Percentiles rank a stretch among this genome's conserved stretches.
These are phyloP conservation scores for Gallinago undulata DNA, from an alignment of 2,113 vertebrate genomes.

Conservation along the genomic window DNA sequence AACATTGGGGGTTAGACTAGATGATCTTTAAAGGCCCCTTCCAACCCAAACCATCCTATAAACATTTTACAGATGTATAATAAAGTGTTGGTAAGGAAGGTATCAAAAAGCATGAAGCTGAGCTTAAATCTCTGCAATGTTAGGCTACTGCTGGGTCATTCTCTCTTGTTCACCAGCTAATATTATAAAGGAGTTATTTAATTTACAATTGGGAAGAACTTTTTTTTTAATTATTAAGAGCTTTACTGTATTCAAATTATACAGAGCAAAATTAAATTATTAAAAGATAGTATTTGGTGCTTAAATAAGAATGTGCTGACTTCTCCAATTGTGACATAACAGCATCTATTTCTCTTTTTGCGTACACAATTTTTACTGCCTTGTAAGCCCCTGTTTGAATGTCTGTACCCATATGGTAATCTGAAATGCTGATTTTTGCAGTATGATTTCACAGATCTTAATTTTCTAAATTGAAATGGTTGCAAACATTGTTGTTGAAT, in stretches of 20 bases:
- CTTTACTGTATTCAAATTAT: not conserved
- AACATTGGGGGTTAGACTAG: not conserved
- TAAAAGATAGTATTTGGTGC: not conserved
- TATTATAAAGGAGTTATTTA: not conserved
- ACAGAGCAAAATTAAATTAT: not conserved
- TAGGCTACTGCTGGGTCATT: not conserved
- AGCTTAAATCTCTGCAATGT: fast-evolving
- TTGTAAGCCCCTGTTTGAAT: not conserved
- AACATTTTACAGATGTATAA: fast-evolving
- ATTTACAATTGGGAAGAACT: not conserved
- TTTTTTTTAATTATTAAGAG: not conserved
- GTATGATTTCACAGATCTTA: not conserved
- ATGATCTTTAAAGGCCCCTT: not conserved
- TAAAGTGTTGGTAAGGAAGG: not conserved
- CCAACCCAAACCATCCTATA: not conserved
- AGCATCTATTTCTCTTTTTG: too few species aligned
- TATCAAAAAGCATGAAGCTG: not conserved
- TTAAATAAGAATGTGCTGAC: not conserved
- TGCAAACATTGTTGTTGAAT: not conserved
- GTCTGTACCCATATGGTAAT: not conserved
- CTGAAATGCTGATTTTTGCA: not conserved
- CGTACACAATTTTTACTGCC: not conserved
- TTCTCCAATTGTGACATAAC: not conserved
- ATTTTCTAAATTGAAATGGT: not conserved
- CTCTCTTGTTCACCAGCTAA: not conserved